phyloP scores from a whole-genome alignment of 2,113 vertebrate genomes.

The Glaucomys volans region DNA sequence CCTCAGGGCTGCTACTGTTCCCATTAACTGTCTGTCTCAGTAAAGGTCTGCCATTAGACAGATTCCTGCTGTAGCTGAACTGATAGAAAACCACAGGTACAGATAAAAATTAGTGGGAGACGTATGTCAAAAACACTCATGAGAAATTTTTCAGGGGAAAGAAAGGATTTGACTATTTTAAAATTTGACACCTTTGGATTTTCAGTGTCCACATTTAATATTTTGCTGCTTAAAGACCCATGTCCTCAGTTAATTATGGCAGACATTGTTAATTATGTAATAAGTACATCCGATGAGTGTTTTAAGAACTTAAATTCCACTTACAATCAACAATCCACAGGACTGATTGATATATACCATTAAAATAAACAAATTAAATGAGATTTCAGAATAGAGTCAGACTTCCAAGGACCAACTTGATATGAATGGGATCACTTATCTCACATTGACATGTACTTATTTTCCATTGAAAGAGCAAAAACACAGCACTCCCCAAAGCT shows the following conservation, averaged over 20 bases:
- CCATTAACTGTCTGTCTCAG: constrained; percentile 75
- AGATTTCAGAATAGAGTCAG: background rate
- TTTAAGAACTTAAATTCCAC: constrained; percentile 25
- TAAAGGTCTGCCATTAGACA: constrained; percentile 80
- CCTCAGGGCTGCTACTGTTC: constrained; percentile 86
- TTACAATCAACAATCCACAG: background rate
- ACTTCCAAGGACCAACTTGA: background rate
- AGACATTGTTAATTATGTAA: background rate
- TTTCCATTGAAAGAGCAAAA: background rate
- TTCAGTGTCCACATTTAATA: background rate
- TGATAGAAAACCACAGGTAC: constrained; percentile 74
- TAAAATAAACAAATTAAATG: background rate
- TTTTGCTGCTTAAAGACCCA: background rate
- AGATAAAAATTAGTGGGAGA: constrained; percentile 65
- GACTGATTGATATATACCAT: background rate
- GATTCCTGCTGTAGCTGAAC: constrained; percentile 75
- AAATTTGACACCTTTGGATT: background rate
- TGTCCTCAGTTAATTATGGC: background rate
- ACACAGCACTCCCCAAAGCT: background rate
- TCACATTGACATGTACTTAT: background rate
- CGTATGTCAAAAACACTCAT: constrained; percentile 12
- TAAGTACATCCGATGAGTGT: background rate
- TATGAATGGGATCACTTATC: background rate
- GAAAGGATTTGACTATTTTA: background rate
- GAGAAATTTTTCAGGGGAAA: constrained; percentile 27